Conservation (phyloP, 2,888 invertebrate genomes). For the Lasioglossum marginatum region DNA sequence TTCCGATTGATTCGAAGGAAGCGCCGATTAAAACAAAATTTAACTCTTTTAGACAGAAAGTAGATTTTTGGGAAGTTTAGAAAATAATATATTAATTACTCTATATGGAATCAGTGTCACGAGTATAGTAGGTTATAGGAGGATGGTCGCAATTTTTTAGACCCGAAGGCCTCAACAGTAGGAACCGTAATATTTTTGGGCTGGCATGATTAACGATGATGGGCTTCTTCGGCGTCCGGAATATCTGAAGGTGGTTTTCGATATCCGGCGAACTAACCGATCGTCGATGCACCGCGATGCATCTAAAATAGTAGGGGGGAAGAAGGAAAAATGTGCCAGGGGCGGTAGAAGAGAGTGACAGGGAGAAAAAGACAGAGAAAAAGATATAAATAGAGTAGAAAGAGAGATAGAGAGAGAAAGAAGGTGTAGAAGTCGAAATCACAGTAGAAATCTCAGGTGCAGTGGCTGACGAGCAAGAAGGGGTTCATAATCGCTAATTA, state of each 20-base stretch:
- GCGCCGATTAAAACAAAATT: too few species aligned
- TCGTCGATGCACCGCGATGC: conserved; percentile 27
- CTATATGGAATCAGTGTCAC: too few species aligned
- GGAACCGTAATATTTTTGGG: not conserved
- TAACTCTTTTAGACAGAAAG: too few species aligned
- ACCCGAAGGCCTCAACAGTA: not conserved
- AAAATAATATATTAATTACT: too few species aligned
- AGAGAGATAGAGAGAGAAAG: not conserved
- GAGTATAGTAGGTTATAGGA: too few species aligned
- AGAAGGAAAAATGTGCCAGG: not conserved
- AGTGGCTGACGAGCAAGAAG: conserved; percentile 82
- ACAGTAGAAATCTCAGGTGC: conserved; percentile 75
- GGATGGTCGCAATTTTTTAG: not conserved
- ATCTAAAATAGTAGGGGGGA: not conserved
- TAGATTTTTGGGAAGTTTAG: too few species aligned
- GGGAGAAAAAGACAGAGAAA: conserved; percentile 55
- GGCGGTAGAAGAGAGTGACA: not conserved
- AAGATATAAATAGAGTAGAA: too few species aligned
- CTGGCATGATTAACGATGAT: conserved; percentile 46
- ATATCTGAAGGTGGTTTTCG: conserved; percentile 51
- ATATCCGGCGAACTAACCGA: conserved; percentile 60
- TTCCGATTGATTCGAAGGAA: not conserved
- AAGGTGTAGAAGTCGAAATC: conserved; percentile 42
- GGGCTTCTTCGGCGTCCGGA: conserved; percentile 28
- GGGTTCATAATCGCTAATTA: conserved; percentile 79